Evolutionary conservation across 2,797 vertebrate genomes (phyloP), one percentile per base, ranked within the genome.

Genomic region (Danio albolineatus): DNA sequence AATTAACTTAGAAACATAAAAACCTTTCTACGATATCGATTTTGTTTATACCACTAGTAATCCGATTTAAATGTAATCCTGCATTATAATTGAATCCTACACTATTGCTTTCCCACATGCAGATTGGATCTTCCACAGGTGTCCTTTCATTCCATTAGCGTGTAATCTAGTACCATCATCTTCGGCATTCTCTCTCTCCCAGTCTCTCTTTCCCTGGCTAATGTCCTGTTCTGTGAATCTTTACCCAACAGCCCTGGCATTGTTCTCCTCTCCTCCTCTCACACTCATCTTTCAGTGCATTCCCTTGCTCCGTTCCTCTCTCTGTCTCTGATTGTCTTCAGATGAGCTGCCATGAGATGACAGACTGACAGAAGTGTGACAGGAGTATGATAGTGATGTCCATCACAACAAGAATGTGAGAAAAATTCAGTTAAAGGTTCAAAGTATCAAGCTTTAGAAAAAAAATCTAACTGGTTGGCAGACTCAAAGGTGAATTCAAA

Each of bases 171-270:
- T 72, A 14, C 77, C 72, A 73, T 73, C 78, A n/a, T 87, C 71
- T 85, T 65, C 48, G 21, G 65, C 21, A 70, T 72, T 77, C 65
- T 51, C 54, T 80, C 64, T 69, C 71, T 77, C 73, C 51, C 16
- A 5, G 10, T 69, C 60, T 44, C 41, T 78, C 62, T 53, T 28
- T 77, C 75, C 41, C 77, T 38, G 57, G 69, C 78, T 65, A 62
- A 64, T 64, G 48, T 73, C 75, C 48, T 59, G 64, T 62, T 71
- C 76, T 79, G 79, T 57, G 81, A 84, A 75, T 59, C 78, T 84
- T 69, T 67, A 49, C 13, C 12, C 48, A 86, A 93, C 91, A 93
- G 85, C 82, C 90, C 66, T 10, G 10, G 39, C 90, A 92, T 93
- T 93, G 91, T 93, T 90, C 89, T 83, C 79, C 6, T 71, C 80